phyloP scores from a whole-genome alignment of 2,113 vertebrate genomes.

The Micromys minutus region DNA sequence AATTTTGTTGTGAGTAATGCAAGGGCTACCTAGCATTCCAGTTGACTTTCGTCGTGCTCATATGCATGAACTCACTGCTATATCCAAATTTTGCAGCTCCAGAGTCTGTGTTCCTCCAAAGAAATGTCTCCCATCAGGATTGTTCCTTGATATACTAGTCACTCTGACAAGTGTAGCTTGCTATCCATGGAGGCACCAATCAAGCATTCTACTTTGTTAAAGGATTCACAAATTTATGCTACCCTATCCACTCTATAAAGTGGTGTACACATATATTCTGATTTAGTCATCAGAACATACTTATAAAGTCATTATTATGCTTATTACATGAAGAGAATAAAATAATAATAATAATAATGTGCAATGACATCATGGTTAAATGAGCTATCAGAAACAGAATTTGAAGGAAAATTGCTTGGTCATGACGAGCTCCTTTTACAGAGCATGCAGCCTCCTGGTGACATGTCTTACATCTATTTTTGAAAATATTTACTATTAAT shows the following conservation, averaged over 20 bases:
- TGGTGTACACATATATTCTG: neutral
- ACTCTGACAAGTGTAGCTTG: neutral
- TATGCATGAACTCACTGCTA: neutral
- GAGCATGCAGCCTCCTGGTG: neutral
- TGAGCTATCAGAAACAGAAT: neutral
- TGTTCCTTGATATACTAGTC: neutral
- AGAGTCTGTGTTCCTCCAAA: neutral
- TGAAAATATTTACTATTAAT: neutral
- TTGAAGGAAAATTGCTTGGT: neutral
- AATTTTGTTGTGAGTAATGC: neutral
- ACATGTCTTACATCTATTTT: neutral
- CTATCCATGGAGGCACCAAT: neutral
- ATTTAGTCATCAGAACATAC: neutral
- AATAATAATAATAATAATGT: neutral
- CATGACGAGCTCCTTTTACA: neutral
- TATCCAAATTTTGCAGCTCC: neutral
- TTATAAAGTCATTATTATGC: neutral
- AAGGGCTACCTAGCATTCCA: neutral
- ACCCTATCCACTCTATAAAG: neutral
- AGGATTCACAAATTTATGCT: neutral
- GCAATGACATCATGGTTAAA: neutral
- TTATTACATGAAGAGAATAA: neutral
- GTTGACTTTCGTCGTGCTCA: slow-evolving; percentile 1
- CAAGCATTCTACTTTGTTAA: neutral
- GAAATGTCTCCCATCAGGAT: neutral